These are phyloP conservation scores for Loripinus fragilis DNA, from an alignment of 2,888 invertebrate species.

Conservation along the genomic window DNA sequence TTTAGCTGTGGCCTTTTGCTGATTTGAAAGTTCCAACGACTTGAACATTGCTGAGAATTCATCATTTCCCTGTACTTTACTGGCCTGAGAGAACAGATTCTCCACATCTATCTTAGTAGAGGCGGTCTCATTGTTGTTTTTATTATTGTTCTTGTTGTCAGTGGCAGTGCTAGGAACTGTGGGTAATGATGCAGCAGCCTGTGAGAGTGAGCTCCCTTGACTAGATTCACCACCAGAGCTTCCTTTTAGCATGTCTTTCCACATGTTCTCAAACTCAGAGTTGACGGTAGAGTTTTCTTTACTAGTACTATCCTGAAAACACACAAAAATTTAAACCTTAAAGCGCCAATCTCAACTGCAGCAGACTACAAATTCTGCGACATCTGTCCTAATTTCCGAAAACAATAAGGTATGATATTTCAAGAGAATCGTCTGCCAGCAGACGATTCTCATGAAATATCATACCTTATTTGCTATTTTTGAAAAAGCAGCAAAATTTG, in stretches of 20 bases:
- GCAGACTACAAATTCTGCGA: too few species aligned
- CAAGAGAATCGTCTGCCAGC: too few species aligned
- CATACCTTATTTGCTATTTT: too few species aligned
- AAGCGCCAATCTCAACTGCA: too few species aligned
- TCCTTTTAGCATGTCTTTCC: constrained; percentile 73
- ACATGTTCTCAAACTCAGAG: constrained; percentile 76
- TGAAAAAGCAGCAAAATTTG: too few species aligned
- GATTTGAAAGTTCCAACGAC: constrained; percentile 45
- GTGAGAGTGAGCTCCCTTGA: constrained; percentile 58
- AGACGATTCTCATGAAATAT: too few species aligned
- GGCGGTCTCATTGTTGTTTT: constrained; percentile 16
- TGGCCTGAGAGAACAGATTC: constrained; percentile 56
- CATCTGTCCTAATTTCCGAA: too few species aligned
- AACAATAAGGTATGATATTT: too few species aligned
- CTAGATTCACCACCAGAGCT: background rate
- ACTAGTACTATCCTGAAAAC: constrained; percentile 17
- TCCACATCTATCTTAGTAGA: constrained; percentile 62
- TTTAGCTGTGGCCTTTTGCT: background rate
- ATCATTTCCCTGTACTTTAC: constrained; percentile 55
- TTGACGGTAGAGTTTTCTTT: constrained; percentile 29
- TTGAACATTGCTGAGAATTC: constrained; percentile 69
- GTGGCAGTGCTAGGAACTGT: constrained; percentile 56
- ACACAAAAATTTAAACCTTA: too few species aligned
- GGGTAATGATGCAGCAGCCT: constrained; percentile 68
- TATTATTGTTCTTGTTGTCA: constrained; percentile 29